Evolutionary conservation across 2,888 invertebrate genomes (phyloP).

Genomic region (Acleris laterana): DNA sequence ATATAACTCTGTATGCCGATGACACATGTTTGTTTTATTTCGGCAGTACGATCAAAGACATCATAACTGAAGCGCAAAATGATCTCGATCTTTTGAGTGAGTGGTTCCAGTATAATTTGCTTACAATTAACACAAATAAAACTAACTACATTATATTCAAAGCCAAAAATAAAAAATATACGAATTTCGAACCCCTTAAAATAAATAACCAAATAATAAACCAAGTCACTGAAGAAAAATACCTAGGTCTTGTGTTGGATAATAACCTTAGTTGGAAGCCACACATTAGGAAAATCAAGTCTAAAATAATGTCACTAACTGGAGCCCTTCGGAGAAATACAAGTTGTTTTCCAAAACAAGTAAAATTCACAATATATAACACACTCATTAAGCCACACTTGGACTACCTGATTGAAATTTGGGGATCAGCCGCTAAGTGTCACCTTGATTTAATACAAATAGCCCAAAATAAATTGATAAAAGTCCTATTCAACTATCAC

Average conservation of each 20-base stretch:
- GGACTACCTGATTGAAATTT: slow-evolving; percentile 32
- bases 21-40: not conserved
- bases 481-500: slow-evolving; percentile 23
- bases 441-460: slow-evolving; percentile 10
- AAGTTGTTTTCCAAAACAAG: slow-evolving; percentile 25
- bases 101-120: slow-evolving; percentile 39
- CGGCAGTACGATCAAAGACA: not conserved
- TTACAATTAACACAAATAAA: slow-evolving; percentile 38
- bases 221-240: too few species aligned
- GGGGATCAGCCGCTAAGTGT: slow-evolving; percentile 24
- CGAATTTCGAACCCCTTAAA: too few species aligned
- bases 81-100: slow-evolving; percentile 36
- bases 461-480: slow-evolving; percentile 1
- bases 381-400: slow-evolving; percentile 39
- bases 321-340: too few species aligned
- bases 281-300: too few species aligned
- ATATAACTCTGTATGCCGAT: not conserved
- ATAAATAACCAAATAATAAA: too few species aligned
- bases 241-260: too few species aligned
- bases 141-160: slow-evolving; percentile 37
- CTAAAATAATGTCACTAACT: too few species aligned
- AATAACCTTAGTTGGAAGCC: too few species aligned
- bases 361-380: slow-evolving; percentile 32
- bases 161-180: slow-evolving; percentile 33
- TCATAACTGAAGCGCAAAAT: slow-evolving; percentile 32